Evolutionary conservation across 2,797 vertebrate genomes (phyloP).

Genomic region (Babyrousa celebensis): DNA sequence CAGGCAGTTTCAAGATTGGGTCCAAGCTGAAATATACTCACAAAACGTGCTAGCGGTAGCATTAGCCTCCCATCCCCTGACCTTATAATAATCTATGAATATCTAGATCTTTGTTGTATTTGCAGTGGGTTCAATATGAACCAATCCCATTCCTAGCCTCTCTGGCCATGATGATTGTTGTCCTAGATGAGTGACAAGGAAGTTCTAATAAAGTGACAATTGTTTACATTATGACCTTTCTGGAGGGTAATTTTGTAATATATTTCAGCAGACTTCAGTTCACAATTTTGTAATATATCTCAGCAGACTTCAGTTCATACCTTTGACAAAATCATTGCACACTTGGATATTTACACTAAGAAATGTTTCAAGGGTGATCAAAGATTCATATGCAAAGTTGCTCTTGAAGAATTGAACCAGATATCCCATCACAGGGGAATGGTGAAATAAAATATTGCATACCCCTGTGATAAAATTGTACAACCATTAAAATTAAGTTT

Average conservation of each 20-base stretch:
- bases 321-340: neutral
- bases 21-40: neutral
- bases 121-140: neutral
- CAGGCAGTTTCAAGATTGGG: neutral
- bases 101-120: neutral
- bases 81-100: neutral
- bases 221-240: conserved; percentile 25
- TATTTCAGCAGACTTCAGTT: neutral
- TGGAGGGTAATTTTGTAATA: neutral
- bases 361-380: neutral
- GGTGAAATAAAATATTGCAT: neutral
- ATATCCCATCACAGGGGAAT: neutral
- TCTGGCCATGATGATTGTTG: neutral
- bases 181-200: neutral
- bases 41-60: neutral
- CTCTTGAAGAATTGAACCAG: conserved; percentile 54
- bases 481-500: neutral
- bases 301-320: neutral
- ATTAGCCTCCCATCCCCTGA: neutral
- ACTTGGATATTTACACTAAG: conserved; percentile 35
- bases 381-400: conserved; percentile 28
- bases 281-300: neutral
- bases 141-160: neutral
- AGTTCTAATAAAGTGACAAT: neutral
- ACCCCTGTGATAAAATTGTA: neutral